Percentiles rank a stretch among this genome's conserved stretches.
These are phyloP conservation scores for Porites lobata DNA, from an alignment of 92 coral and sea anemone genomes.

Conservation along the genomic window DNA sequence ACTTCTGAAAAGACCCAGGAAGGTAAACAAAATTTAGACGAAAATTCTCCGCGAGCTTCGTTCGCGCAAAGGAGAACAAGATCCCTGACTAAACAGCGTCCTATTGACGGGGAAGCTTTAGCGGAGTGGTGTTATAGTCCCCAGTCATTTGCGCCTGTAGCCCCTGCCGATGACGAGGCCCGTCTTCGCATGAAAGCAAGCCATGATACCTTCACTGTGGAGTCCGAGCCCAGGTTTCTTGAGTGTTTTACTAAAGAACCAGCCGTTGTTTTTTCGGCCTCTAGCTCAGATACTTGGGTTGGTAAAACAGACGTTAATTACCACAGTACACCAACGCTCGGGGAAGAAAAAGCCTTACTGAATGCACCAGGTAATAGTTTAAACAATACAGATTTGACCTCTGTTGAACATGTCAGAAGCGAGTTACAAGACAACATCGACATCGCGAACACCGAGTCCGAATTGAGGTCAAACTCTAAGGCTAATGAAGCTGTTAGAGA, in stretches of 20 bases:
- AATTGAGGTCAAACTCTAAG: background rate
- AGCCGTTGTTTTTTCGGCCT: background rate
- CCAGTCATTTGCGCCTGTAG: background rate
- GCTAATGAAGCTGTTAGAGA: background rate
- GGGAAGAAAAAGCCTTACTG: background rate
- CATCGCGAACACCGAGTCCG: background rate
- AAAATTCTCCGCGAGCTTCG: conserved; percentile 51
- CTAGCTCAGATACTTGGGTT: background rate
- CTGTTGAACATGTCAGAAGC: background rate
- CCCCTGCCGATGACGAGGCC: background rate
- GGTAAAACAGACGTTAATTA: conserved; percentile 14
- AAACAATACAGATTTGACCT: background rate
- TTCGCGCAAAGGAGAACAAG: conserved; percentile 61
- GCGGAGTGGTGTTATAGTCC: conserved; percentile 3
- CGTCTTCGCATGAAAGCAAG: background rate
- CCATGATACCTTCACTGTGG: background rate
- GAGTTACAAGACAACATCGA: background rate
- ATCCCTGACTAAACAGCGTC: conserved; percentile 73
- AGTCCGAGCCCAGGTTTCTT: background rate
- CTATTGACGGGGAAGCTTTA: conserved; percentile 42
- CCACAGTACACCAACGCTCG: background rate
- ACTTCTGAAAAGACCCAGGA: background rate
- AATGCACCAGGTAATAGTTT: background rate
- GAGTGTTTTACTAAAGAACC: background rate
- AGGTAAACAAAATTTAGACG: conserved; percentile 30